These are phyloP conservation scores for Chrysogorgia sp. DNA, from an alignment of 92 coral and sea anemone species.

Conservation along the genomic window DNA sequence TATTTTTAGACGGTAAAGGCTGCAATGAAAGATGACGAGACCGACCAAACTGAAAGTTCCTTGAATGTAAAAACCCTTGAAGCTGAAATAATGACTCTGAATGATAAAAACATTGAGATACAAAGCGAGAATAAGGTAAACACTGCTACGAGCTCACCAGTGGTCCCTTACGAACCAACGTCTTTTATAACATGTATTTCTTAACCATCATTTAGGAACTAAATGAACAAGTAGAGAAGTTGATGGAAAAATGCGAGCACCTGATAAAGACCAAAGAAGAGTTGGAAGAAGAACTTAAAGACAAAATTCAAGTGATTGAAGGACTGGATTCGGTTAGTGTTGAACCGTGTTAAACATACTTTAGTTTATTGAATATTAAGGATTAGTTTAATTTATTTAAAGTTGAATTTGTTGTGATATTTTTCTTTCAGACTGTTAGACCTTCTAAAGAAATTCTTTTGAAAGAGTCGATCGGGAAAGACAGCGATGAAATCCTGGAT, in stretches of 20 bases:
- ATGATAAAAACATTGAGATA: conserved; percentile 1
- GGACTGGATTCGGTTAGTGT: conserved; percentile 76
- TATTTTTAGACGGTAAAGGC: conserved; percentile 8
- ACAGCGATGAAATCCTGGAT: conserved; percentile 58
- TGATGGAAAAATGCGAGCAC: conserved; percentile 69
- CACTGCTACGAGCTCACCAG: neutral
- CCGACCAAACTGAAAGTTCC: neutral
- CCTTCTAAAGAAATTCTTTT: conserved; percentile 6
- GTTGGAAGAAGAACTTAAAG: conserved; percentile 79
- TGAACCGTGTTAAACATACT: neutral
- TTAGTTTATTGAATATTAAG: neutral
- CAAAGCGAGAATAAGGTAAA: conserved; percentile 1
- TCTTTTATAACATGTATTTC: neutral
- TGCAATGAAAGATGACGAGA: conserved; percentile 13
- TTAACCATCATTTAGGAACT: conserved; percentile 51
- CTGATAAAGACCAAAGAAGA: conserved; percentile 65
- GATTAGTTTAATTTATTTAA: too few species aligned
- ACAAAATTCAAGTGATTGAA: conserved; percentile 70
- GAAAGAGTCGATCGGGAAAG: conserved; percentile 24
- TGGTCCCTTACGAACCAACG: neutral
- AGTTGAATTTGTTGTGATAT: too few species aligned
- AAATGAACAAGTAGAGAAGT: conserved; percentile 61
- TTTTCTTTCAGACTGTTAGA: neutral
- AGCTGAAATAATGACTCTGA: neutral
- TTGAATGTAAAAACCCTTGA: neutral